Evolutionary conservation across 2,888 invertebrate species (phyloP).

Genomic region (Tenthredo scrophulariae): DNA sequence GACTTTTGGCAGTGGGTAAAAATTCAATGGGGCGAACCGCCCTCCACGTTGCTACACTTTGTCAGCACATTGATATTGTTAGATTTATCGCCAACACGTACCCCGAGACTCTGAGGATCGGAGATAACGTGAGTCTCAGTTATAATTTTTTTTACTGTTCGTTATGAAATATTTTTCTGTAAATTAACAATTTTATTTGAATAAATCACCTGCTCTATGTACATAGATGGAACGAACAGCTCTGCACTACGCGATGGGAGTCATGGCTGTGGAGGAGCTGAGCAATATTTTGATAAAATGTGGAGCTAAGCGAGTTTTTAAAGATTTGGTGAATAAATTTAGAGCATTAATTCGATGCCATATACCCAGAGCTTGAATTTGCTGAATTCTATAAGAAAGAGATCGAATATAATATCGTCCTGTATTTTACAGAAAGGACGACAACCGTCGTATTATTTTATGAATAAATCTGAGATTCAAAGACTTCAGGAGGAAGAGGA

Average conservation of each 20-base stretch:
- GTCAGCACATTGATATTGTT: slow-evolving; percentile 90
- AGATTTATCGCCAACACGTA: slow-evolving; percentile 87
- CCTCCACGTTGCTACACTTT: slow-evolving; percentile 92
- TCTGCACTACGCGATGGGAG: slow-evolving; percentile 94
- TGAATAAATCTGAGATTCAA: slow-evolving; percentile 94
- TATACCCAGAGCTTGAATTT: not conserved
- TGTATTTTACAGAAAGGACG: slow-evolving; percentile 84
- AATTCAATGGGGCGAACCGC: slow-evolving; percentile 88
- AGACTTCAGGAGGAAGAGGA: slow-evolving; percentile 92
- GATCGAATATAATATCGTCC: not conserved
- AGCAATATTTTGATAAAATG: slow-evolving; percentile 90
- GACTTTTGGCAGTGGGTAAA: slow-evolving; percentile 82
- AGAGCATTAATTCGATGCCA: not conserved
- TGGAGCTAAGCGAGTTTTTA: slow-evolving; percentile 90
- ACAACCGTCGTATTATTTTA: slow-evolving; percentile 94
- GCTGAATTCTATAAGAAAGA: not conserved
- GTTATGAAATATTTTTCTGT: not conserved
- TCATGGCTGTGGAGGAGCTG: slow-evolving; percentile 90
- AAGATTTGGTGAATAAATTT: slow-evolving; percentile 84
- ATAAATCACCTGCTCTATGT: not conserved
- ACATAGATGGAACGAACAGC: slow-evolving; percentile 91
- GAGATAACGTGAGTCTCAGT: slow-evolving; percentile 88
- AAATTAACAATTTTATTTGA: not conserved
- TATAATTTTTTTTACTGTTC: not conserved
- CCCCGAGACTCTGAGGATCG: slow-evolving; percentile 87